Percentiles rank a stretch among this genome's conserved stretches.
phyloP scores from a whole-genome alignment of 2,113 vertebrate species.

The Emydocephalus ijimae region DNA sequence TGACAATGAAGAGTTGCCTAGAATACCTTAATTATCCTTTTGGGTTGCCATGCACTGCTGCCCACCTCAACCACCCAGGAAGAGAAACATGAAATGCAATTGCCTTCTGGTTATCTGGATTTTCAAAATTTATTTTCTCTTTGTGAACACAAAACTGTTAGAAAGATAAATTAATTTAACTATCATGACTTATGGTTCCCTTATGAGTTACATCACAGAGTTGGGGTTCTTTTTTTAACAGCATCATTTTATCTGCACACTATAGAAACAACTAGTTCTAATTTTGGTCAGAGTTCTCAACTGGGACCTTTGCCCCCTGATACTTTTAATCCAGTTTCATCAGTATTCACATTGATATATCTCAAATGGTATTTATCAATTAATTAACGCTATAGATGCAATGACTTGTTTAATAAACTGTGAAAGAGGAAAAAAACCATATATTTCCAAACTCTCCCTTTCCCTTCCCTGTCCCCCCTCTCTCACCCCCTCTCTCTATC shows the following conservation, averaged over 20 bases:
- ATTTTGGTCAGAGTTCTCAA: conserved; percentile 5
- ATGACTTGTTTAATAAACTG: not conserved
- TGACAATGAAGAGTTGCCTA: conserved; percentile 6
- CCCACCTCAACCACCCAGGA: not conserved
- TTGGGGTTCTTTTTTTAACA: conserved; percentile 29
- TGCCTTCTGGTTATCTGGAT: conserved; percentile 20
- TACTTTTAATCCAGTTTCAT: conserved; percentile 5
- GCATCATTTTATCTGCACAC: not conserved
- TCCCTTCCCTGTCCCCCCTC: too few species aligned
- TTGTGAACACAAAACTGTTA: not conserved
- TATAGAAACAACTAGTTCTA: conserved; percentile 8
- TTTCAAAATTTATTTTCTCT: conserved; percentile 32
- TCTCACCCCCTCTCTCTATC: not conserved
- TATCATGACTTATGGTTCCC: conserved; percentile 8
- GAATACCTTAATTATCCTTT: conserved; percentile 16
- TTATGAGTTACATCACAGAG: conserved; percentile 1
- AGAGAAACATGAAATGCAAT: not conserved
- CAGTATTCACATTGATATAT: conserved; percentile 14
- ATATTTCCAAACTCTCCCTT: not conserved
- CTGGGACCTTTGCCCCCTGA: not conserved
- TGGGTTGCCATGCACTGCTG: conserved; percentile 24
- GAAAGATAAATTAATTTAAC: conserved; percentile 31
- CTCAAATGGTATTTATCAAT: conserved; percentile 6
- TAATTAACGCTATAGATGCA: conserved; percentile 26
- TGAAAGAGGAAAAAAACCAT: not conserved